Evolutionary conservation across 1,140 invertebrate genomes (phyloP), one percentile per base, ranked within the genome.

Genomic region (Drosophila hydei): DNA sequence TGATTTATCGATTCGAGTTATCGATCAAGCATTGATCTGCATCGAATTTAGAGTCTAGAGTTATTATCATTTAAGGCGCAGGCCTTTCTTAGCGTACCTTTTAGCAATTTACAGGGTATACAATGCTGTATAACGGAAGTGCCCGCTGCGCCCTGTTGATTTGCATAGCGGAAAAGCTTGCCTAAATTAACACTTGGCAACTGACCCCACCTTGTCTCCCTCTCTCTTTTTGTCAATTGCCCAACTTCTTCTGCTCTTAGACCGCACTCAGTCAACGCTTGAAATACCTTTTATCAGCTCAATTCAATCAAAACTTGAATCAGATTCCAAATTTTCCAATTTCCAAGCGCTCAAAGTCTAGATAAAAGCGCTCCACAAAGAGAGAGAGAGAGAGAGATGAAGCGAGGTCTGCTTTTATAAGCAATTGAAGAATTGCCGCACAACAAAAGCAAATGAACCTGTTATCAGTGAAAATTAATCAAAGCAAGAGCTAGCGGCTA

Each of bases 401-500:
- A 77, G 72, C 11, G n/a, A 56, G 9, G 1, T 33, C 30, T 33
- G 30, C 30, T 33, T 33, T 33, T 33, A 56, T 55, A 73, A 88
- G 75, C 75, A 79, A 79, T 76, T 88, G 79, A 84, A 84, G 77
- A 87, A 77, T 70, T 79, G 81, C 80, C 80, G 80, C 62, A 75
- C 73, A 87, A 87, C 87, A 87, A 87, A 89, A 87, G 80, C 75
- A 89, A 90, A 90, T 90, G 80, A 87, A 89, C 78, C 87, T 89
- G 87, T 90, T 89, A 89, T 89, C 87, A 87, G 87, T 77, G 45
- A 68, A 89, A 89, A 90, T 89, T 90, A 89, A 89, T 89, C 87
- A 89, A 81, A 18, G 5, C 38, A 8, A 21, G 43, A 18, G 43
- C 43, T 19, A 50, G 25, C 38, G 38, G 21, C 12, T 42, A 16